Conservation (phyloP, 2,797 vertebrate species). For the Intellagama lesueurii region DNA sequence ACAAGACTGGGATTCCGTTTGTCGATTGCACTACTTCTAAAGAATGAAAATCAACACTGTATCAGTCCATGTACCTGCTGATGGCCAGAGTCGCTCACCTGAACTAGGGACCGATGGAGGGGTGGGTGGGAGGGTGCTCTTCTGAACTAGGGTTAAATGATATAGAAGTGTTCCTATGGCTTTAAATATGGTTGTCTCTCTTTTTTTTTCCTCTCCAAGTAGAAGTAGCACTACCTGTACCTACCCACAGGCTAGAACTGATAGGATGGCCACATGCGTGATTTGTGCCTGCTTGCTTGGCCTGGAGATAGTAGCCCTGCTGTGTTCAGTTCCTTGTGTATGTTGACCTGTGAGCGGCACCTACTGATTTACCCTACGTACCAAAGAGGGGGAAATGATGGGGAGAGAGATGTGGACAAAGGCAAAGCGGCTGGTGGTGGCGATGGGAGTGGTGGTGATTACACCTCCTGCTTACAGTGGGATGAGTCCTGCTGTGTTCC, state of each 20-base stretch:
- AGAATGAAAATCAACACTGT: conserved; percentile 62
- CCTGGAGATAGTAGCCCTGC: conserved; percentile 23
- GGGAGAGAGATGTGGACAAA: not conserved
- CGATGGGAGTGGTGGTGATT: not conserved
- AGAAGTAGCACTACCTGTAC: conserved; percentile 40
- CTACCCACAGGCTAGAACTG: not conserved
- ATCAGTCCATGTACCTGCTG: conserved; percentile 68
- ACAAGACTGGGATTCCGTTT: conserved; percentile 59
- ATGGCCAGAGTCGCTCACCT: conserved; percentile 62
- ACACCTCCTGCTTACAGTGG: too few species aligned
- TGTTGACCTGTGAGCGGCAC: conserved; percentile 15
- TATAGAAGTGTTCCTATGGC: conserved; percentile 39
- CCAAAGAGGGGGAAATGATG: conserved; percentile 62
- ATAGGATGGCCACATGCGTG: not conserved
- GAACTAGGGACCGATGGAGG: conserved; percentile 51
- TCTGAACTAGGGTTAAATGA: conserved; percentile 19
- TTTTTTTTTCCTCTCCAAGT: conserved; percentile 7
- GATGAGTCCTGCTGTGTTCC: not conserved
- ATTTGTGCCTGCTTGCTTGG: not conserved
- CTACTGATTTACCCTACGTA: conserved; percentile 61
- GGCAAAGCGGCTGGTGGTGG: not conserved
- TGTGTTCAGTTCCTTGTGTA: not conserved
- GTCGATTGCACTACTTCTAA: conserved; percentile 79
- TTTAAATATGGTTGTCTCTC: conserved; percentile 36
- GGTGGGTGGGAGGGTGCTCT: conserved; percentile 29